Evolutionary conservation across 2,113 vertebrate species (phyloP), one percentile per base, ranked within the genome.

Genomic region (Fregata magnificens): DNA sequence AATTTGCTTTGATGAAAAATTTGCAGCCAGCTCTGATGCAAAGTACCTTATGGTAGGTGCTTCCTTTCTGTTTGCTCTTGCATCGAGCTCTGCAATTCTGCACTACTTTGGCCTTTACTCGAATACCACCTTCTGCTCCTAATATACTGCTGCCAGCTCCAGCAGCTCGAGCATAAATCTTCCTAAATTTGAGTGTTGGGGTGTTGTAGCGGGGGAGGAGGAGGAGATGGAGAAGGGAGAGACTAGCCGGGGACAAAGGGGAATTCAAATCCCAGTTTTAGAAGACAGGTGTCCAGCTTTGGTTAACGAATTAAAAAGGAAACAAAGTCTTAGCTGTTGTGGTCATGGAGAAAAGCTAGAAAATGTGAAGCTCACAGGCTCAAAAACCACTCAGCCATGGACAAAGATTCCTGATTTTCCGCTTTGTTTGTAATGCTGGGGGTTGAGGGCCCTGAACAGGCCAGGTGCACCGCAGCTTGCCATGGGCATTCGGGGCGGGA

Each of bases 91-190:
- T 82, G 47, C 29, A 76, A 26, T 95, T 86, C 83, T 80, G 58
- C 5, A 0, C 56, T 87, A 25, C 2, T 7, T 92, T 95, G 93
- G 91, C 94, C 86, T 93, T 95, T 71, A 71, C 47, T 95, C 0
- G 49, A 84, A 89, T 84, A 92, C 65, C 86, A 91, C 91, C 94
- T 95, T 96, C 95, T 97, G 94, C 88, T 95, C 77, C 88, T 67
- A 73, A 74, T 66, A 65, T 58, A 82, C 22, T 49, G 91, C 26
- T 96, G 86, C 91, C 96, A 97, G 86, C 81, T 92, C 65, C 9
- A 14, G 83, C 86, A 95, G 34, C 88, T 93, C 29, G 6, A 91
- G 88, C 86, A 91, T 91, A 88, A 95, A 95, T 85, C 88, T 91
- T 61, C 70, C 80, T 69, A 45, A 88, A 92, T 93, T 76, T 89